These are phyloP conservation scores for Galaxias olidus DNA, from an alignment of 2,797 vertebrate genomes.

Conservation along the genomic window DNA sequence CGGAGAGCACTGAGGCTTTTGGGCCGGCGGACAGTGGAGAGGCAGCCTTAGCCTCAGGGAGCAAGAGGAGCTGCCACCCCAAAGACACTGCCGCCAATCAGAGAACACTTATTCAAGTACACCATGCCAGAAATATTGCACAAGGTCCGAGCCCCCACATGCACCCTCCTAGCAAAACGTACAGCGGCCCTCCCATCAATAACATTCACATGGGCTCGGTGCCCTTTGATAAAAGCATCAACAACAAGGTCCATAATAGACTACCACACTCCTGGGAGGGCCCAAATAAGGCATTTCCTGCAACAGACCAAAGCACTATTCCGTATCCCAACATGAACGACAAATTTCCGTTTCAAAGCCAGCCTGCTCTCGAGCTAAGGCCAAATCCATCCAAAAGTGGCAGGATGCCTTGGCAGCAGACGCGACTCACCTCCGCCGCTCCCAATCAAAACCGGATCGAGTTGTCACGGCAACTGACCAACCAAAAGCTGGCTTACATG, in stretches of 20 bases:
- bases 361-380: constrained; percentile 79
- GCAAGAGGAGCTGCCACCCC: constrained; percentile 77
- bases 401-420: constrained; percentile 86
- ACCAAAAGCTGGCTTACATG: constrained; percentile 83
- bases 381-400: constrained; percentile 78
- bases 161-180: constrained; percentile 86
- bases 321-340: constrained; percentile 77
- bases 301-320: constrained; percentile 77
- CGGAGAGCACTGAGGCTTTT: constrained; percentile 82
- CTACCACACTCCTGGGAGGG: constrained; percentile 86
- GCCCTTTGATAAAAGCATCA: constrained; percentile 81
- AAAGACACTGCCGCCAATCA: constrained; percentile 77
- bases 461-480: constrained; percentile 78
- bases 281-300: constrained; percentile 76
- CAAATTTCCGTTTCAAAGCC: constrained; percentile 83
- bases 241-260: constrained; percentile 67
- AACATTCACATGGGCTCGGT: constrained; percentile 68
- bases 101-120: constrained; percentile 78
- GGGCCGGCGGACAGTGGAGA: constrained; percentile 75
- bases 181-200: constrained; percentile 67
- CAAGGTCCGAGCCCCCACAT: constrained; percentile 81
- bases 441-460: constrained; percentile 80
- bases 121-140: constrained; percentile 81
- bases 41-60: constrained; percentile 69
- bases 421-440: constrained; percentile 71